Conservation (phyloP, 1,140 invertebrate genomes). For the Pachypsylla venusta region DNA sequence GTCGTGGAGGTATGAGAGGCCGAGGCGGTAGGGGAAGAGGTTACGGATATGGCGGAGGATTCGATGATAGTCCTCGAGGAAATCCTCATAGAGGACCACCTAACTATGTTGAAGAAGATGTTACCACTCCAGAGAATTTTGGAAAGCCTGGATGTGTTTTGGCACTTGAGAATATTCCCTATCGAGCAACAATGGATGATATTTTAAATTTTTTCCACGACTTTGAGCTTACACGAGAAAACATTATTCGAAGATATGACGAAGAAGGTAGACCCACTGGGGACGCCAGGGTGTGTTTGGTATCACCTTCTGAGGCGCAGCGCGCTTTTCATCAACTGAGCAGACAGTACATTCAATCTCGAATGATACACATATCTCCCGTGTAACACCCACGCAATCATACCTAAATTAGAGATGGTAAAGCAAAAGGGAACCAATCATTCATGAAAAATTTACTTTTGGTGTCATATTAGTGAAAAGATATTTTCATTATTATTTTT, state of each 20-base stretch:
- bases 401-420: too few relatives aligned
- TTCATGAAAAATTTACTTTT: too few relatives aligned
- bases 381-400: too few relatives aligned
- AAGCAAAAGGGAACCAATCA: too few relatives aligned
- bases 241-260: slow-evolving; percentile 67
- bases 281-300: slow-evolving; percentile 73
- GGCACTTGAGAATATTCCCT: slow-evolving; percentile 70
- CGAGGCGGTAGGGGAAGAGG: slow-evolving; percentile 32
- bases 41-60: slow-evolving; percentile 27
- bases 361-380: slow-evolving; percentile 26
- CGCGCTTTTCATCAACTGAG: slow-evolving; percentile 46
- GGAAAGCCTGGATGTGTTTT: slow-evolving; percentile 67
- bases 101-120: slow-evolving; percentile 19
- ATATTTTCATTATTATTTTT: too few relatives aligned
- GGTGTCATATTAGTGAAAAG: too few relatives aligned
- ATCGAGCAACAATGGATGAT: slow-evolving; percentile 67
- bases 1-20: slow-evolving; percentile 29
- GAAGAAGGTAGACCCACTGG: slow-evolving; percentile 72
- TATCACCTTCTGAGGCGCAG: slow-evolving; percentile 53
- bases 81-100: background rate
- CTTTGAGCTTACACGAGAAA: slow-evolving; percentile 53
- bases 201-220: slow-evolving; percentile 72
- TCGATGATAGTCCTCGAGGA: background rate
- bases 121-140: slow-evolving; percentile 39
- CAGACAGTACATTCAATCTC: slow-evolving; percentile 26